Base-by-base conservation (phyloP, 1,140 invertebrate genomes). In the Rhyacophila brunnea region DNA sequence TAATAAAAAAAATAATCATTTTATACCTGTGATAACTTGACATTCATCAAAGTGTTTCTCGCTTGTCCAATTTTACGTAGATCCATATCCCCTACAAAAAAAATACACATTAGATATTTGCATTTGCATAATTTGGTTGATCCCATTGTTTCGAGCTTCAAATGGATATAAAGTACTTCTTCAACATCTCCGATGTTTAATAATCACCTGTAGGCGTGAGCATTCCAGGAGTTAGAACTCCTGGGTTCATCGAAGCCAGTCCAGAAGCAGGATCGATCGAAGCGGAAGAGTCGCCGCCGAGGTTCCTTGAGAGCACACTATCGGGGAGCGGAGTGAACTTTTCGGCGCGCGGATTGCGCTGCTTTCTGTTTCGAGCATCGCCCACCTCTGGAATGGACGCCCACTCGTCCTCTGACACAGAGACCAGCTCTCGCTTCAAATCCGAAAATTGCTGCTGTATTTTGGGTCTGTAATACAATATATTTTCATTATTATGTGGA, bases 401-500 rank as follows among this genome's bases (percentile, higher is more conserved):
- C 98, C 98, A 99, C 70, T 99, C 96, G 63, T 95, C 92, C 67
- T 95, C 92, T 1, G 85, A 86, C 0, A 99, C 92, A 44, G 78
- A 83, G 65, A 88, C 85, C 18, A 99, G 77, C 68, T 95, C 93
- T 72, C 97, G 81, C 79, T 99, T 99, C 3, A 99, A 79, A 79
- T 99, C 98, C 43, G 93, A 97, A 73, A 99, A 99, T 71, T 99
- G 96, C 70, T 99, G 97, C 72, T 99, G 98, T 72, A 99, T 99
- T 82, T 99, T 99, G 18, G 96, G 96, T 59, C 80, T 79, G 63
- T 17, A 68, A n/a, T n/a, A n/a, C n/a, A n/a, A n/a, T n/a, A n/a
- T n/a, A n/a, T n/a, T n/a, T n/a, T n/a, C n/a, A n/a, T n/a, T n/a
- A n/a, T n/a, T n/a, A n/a, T n/a, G n/a, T n/a, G n/a, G n/a, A n/a